phyloP scores from a whole-genome alignment of 2,888 invertebrate genomes.

The Conomelus anceps region DNA sequence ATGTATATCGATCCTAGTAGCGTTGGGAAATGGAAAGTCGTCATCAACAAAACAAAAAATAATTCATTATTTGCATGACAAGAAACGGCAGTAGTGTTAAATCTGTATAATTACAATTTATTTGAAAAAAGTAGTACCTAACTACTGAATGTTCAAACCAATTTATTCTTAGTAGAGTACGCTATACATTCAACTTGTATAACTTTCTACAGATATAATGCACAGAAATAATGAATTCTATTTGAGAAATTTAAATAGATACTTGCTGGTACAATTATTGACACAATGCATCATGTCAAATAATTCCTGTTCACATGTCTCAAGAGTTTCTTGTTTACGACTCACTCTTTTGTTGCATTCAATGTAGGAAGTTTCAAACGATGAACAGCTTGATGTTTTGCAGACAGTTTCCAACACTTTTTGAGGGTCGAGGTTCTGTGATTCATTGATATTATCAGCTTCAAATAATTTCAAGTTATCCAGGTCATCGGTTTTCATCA shows the following conservation, averaged over 20 bases:
- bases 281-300: constrained; percentile 84
- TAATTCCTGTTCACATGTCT: constrained; percentile 87
- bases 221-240: constrained; percentile 42
- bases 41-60: too few species aligned
- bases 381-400: background rate
- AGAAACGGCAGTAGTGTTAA: too few species aligned
- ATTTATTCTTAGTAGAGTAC: too few species aligned
- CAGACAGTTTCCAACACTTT: background rate
- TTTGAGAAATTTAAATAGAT: constrained; percentile 63
- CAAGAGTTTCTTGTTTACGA: constrained; percentile 70
- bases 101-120: too few species aligned
- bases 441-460: background rate
- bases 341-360: constrained; percentile 85
- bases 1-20: too few species aligned
- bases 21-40: too few species aligned
- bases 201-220: too few species aligned
- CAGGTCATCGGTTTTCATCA: too few species aligned
- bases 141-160: too few species aligned
- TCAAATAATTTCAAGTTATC: background rate
- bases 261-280: constrained; percentile 82
- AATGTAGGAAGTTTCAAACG: background rate
- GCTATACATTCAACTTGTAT: too few species aligned
- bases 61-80: too few species aligned
- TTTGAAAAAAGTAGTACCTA: too few species aligned
- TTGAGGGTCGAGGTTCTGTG: background rate